Percentiles rank a stretch among this genome's conserved stretches.
Conservation (phyloP, 2,888 invertebrate genomes). For the Bellardia bayeri region DNA sequence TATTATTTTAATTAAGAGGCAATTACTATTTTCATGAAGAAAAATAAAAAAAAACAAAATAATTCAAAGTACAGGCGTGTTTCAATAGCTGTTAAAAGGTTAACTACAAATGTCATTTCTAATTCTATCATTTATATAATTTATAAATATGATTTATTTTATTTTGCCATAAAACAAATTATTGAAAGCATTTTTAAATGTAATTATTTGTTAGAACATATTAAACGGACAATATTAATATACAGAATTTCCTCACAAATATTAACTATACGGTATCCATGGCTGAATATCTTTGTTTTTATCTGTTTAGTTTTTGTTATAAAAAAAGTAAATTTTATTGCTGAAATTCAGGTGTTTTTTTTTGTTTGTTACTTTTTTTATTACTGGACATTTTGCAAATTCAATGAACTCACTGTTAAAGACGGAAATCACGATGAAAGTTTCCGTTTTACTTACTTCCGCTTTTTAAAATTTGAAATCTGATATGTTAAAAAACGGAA, state of each 20-base stretch:
- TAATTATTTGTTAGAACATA: no score
- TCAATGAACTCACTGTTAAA: background rate
- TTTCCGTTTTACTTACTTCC: constrained; percentile 9
- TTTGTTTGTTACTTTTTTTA: background rate
- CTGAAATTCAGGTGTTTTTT: background rate
- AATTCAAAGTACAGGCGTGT: background rate
- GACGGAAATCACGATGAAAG: constrained; percentile 3
- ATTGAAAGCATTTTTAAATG: no score
- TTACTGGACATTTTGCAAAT: background rate
- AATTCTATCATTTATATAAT: background rate
- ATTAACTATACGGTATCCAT: background rate
- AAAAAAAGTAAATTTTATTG: background rate
- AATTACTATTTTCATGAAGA: background rate
- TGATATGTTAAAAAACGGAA: constrained; percentile 2
- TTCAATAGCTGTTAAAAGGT: background rate
- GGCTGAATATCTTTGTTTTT: background rate
- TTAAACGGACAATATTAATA: no score
- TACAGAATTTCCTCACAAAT: no score
- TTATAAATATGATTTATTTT: background rate
- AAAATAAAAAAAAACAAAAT: background rate
- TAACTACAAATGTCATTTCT: background rate
- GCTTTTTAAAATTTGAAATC: background rate
- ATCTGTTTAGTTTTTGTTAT: background rate
- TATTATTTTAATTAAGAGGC: constrained; percentile 29
- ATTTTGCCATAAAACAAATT: no score